Evolutionary conservation across 2,888 invertebrate genomes (phyloP).

Genomic region (Bedellia somnulentella): DNA sequence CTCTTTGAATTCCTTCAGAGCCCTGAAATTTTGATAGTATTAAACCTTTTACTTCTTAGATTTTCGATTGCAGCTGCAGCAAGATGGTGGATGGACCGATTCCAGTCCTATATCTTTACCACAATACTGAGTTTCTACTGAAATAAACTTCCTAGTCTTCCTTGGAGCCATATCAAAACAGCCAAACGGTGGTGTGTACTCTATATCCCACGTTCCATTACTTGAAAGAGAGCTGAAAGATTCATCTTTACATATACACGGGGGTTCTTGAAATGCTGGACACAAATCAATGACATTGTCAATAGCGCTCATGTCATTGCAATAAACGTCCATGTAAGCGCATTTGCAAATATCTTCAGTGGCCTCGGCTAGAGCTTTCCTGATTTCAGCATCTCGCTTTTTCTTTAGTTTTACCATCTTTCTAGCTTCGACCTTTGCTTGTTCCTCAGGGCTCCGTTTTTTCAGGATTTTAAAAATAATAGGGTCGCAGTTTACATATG

Average conservation of each 20-base stretch:
- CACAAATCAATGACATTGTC: constrained; percentile 45
- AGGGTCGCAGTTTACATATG: constrained; percentile 69
- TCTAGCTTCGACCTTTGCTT: constrained; percentile 55
- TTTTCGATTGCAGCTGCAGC: too few relatives aligned
- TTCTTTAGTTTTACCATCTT: constrained; percentile 58
- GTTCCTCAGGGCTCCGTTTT: constrained; percentile 56
- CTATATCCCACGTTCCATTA: constrained; percentile 70
- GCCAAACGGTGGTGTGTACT: constrained; percentile 72
- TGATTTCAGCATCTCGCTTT: constrained; percentile 52
- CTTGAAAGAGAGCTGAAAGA: constrained; percentile 48
- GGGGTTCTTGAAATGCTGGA: constrained; percentile 46
- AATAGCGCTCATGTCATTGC: constrained; percentile 43
- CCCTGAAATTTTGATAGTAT: too few relatives aligned
- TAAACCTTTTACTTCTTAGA: too few relatives aligned
- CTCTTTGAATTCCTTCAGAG: too few relatives aligned
- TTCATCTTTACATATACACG: constrained; percentile 37
- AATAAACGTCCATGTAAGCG: constrained; percentile 53
- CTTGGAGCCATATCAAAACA: constrained; percentile 63
- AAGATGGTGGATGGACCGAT: too few relatives aligned
- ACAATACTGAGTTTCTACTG: constrained; percentile 65
- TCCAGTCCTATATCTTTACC: constrained; percentile 57
- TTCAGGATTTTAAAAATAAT: constrained; percentile 68
- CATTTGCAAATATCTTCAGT: constrained; percentile 49
- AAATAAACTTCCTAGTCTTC: constrained; percentile 44
- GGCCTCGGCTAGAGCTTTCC: constrained; percentile 45